Evolutionary conservation across 2,113 vertebrate genomes (phyloP).

Genomic region (Brevimyrus niger): DNA sequence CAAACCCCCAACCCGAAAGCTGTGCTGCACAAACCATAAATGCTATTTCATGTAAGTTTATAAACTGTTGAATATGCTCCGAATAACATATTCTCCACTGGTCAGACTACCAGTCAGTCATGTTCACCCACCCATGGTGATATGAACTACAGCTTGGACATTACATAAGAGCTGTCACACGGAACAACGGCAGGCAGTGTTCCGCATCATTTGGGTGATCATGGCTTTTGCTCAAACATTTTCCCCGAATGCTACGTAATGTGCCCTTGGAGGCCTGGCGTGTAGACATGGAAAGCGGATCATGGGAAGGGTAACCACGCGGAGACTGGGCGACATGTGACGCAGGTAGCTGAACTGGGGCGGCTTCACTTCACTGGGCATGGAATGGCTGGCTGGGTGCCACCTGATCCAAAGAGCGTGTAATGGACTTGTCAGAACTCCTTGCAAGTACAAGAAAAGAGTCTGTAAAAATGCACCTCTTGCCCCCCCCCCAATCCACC

Average conservation of each 20-base stretch:
- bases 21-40: not conserved
- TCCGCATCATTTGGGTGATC: slow-evolving; percentile 23
- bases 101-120: not conserved
- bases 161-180: slow-evolving; percentile 10
- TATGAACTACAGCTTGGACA: not conserved
- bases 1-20: not conserved
- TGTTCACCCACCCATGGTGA: not conserved
- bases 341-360: not conserved
- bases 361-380: slow-evolving; percentile 48
- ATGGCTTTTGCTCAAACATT: slow-evolving; percentile 48
- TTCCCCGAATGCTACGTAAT: slow-evolving; percentile 27
- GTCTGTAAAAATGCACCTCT: slow-evolving; percentile 34
- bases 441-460: slow-evolving; percentile 15
- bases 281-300: slow-evolving; percentile 38
- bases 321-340: slow-evolving; percentile 31
- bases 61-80: not conserved
- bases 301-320: slow-evolving; percentile 9
- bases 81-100: not conserved
- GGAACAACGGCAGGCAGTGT: slow-evolving; percentile 21
- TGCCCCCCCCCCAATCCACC: slow-evolving; percentile 2
- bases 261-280: slow-evolving; percentile 44
- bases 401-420: slow-evolving; percentile 60
- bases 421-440: slow-evolving; percentile 57
- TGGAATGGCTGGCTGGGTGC: slow-evolving; percentile 49
- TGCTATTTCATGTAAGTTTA: not conserved